Base-by-base conservation (phyloP, 2,113 vertebrate species). In the Typhlomys cinereus region DNA sequence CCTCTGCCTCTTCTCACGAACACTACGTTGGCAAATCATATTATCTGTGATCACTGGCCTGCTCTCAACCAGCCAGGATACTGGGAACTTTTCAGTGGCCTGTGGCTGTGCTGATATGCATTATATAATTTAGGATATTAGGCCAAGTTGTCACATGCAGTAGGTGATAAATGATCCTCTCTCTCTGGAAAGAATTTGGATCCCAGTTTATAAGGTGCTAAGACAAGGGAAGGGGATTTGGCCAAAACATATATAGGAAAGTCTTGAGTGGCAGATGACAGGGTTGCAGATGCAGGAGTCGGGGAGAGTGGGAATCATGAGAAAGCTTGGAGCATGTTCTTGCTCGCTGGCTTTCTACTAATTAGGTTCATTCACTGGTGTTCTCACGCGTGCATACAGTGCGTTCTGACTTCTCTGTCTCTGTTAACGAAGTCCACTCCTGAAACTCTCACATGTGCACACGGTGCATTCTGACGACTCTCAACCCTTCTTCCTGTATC, bases 41-140 rank as follows among this genome's bases (percentile, higher is more conserved):
- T 50, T 25, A 9, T 11, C 79, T 13, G 1, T 50, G 29, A 1
- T 18, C 13, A 73, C 15, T n/a, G 25, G 41, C 44, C 23, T 46
- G 54, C n/a, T 70, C 17, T 18, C 4, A 36, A 18, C 41, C 85
- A 48, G 78, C 8, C 13, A 88, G 83, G 69, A 18, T 31, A 1
- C 1, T 14, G 27, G 27, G 27, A 7, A 7, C 29, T 18, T 34
- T 3, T 12, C 21, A 5, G 3, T 17, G 48, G 25, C 6, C 18
- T 80, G 36, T 12, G 50, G 39, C 36, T 39, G 27, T 27, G 6
- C 18, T 21, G n/a, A n/a, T n/a, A 0, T 5, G 5, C 10, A 9
- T 15, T 44, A n/a, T 44, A 17, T 83, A 10, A 21, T 36, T 61
- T 13, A 57, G 20, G 21, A 1, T 41, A 0, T 31, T 46, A 7